Evolutionary conservation across 2,888 invertebrate species (phyloP), one percentile per base, ranked within the genome.

Genomic region (Apocheima hispidaria): DNA sequence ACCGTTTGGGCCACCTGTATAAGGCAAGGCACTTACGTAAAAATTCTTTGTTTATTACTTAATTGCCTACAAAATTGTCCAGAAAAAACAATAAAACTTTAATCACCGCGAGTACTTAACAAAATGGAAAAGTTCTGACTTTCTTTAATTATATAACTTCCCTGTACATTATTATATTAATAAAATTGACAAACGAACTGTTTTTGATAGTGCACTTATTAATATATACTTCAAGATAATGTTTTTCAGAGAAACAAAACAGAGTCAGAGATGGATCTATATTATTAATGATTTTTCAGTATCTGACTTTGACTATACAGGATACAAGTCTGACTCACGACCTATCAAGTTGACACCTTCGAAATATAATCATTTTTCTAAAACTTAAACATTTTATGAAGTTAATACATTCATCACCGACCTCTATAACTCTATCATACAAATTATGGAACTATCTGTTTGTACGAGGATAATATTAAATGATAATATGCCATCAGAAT

Each of bases 11-110:
- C n/a, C n/a, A n/a, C 10, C 38, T 23, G 6, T 26, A 23, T 38
- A 26, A 21, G 12, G 5, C 21, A 26, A 21, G 12, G 5, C 21
- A 10, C 21, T 16, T 40, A 40, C 51, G 40, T 51, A 51, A 51
- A 20, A 51, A 40, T 53, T 50, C 30, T 53, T 55, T 18, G 50
- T 51, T 61, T 52, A 61, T 52, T 38, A 51, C 35, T 52, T 62
- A 57, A 62, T 49, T 56, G 56, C 16, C 21, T 30, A 23, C 38
- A 18, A 46, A 35, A 52, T 55, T 61, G 51, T 28, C 56, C 56
- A 50, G 60, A 55, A 60, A 10, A 59, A 60, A 56, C 61, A 56
- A 57, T 62, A 62, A 62, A 55, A 35, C 41, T 49, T 41, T 59
- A 44, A 59, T 55, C 41, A 43, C 21, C 41, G n/a, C 28, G 44